Base-by-base conservation (phyloP, 2,113 vertebrate genomes). In the Chroicocephalus ridibundus region DNA sequence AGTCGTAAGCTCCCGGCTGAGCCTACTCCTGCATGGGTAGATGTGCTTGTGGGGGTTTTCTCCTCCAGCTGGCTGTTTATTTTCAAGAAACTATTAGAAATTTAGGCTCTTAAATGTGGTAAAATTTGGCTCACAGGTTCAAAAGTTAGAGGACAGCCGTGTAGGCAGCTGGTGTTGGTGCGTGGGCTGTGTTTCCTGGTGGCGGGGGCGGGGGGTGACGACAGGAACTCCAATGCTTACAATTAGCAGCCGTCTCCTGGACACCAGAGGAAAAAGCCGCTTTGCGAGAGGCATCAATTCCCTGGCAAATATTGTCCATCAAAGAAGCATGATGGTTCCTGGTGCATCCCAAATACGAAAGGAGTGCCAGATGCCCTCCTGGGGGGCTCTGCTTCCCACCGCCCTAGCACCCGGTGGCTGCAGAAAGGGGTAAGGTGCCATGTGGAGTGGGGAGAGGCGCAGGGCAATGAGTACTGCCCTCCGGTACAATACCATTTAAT, bases 361-460 rank as follows among this genome's bases (percentile, higher is more conserved):
- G 2, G 18, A 81, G n/a, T 26, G 29, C 49, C 29, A 74, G 70
- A 74, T 40, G 36, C 15, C 29, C 21, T 51, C 10, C 47, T 22
- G 36, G 20, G 16, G 24, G 6, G 2, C 10, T 77, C 42, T 72
- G 40, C 32, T 27, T 62, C 38, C 13, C 21, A 24, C 3, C 3
- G 4, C 64, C 9, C 4, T 25, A 29, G 38, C 31, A 49, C 15
- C 49, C 51, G 27, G 8, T 1, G 0, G 15, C 38, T 79, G 34
- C 1, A 0, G 44, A 26, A 75, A 79, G 11, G 21, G 13, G 13
- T 25, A 34, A n/a, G 22, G 38, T 60, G 38, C 21, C 2, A 3
- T 3, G 2, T 10, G 4, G 29, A 32, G 10, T 14, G 10, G 31
- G 16, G 14, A 77, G 26, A 36, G 10, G n/a, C 0, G 0, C 26